Conservation (phyloP, 2,113 vertebrate species). For the Rhinopithecus roxellana region DNA sequence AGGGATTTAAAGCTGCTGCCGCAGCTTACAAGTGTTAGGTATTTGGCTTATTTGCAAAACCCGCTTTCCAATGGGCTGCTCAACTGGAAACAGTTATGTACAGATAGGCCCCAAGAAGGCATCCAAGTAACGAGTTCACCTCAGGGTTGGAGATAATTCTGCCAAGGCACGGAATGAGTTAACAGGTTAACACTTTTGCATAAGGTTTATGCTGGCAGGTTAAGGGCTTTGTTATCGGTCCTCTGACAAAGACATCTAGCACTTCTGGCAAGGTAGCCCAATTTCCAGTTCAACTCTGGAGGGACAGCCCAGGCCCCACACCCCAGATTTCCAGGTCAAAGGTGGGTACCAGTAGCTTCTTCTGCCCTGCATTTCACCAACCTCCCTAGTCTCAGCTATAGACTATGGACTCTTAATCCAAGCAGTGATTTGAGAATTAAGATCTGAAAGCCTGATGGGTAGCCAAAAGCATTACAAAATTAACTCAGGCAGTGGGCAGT, state of each 20-base stretch:
- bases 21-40: fast-evolving
- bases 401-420: not conserved
- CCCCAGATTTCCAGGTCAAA: not conserved
- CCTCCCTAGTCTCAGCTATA: not conserved
- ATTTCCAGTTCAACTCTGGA: not conserved
- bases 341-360: not conserved
- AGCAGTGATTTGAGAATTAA: no score
- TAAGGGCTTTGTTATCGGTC: not conserved
- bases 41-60: not conserved
- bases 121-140: not conserved
- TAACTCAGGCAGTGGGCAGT: no score
- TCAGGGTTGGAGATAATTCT: not conserved
- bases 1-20: not conserved
- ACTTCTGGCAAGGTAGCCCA: not conserved
- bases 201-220: not conserved
- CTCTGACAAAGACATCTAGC: not conserved
- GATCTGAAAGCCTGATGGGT: not conserved
- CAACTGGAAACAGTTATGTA: not conserved
- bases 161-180: no score
- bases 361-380: fast-evolving
- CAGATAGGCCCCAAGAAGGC: not conserved
- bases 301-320: not conserved
- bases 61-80: not conserved
- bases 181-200: not conserved
- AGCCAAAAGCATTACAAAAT: no score